Evolutionary conservation across 1,140 invertebrate species (phyloP), one percentile per base, ranked within the genome.

Genomic region (Achroia grisella): DNA sequence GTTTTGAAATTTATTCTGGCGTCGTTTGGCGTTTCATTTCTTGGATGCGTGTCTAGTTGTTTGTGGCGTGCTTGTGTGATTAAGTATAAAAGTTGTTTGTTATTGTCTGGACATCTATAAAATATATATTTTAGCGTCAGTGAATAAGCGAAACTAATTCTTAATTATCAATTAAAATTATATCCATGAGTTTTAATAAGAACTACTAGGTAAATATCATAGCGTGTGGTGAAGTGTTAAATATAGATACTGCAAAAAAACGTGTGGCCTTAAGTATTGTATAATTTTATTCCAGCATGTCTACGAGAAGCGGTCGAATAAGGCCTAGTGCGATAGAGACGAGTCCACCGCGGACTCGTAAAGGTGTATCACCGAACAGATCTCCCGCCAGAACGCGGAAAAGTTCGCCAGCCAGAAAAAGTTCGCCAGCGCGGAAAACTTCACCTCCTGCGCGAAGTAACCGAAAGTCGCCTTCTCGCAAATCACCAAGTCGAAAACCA

Each of bases 331-430:
- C 64, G 30, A 50, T 62, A 32, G 70, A 79, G 10, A 53, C 58
- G 9, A 81, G 73, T 67, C 73, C 80, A 23, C 50, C 72, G 13
- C 56, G 65, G 6, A 65, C 62, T 30, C 59, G 72, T n/a, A 84
- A 81, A 67, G 69, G 72, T 35, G 56, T 74, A 30, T 80, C 77
- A 28, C 76, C 77, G n/a, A 52, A 64, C 44, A 65, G 78, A 33
- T 85, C 80, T 71, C 77, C 80, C 57, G 76, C 72, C 45, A 76
- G 80, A 70, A 64, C 56, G 35, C 62, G 73, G 28, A 85, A 82
- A 48, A 48, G 27, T 48, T 48, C 45, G 12, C 43, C 54, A 31
- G 37, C 49, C 1, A 32, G 49, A 32, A 64, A 57, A 52, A 62
- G 39, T 37, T 68, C 44, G 35, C 63, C 46, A 46, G 60, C 45